These are phyloP conservation scores for Macaria liturata DNA, from an alignment of 2,888 invertebrate species.

Conservation along the genomic window DNA sequence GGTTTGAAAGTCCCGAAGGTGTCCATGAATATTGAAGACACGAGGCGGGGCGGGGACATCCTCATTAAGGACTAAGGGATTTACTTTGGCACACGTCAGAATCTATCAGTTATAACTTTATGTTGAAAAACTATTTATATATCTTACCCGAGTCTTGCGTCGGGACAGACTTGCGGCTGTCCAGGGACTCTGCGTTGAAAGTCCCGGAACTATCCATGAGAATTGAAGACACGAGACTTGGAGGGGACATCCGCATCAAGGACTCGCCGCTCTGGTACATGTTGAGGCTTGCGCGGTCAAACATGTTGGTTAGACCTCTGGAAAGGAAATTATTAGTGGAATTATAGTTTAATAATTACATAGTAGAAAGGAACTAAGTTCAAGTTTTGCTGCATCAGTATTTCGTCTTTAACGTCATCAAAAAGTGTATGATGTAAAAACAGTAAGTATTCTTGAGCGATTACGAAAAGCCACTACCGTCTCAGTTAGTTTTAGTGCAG, in stretches of 20 bases:
- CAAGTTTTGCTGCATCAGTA: too few species aligned
- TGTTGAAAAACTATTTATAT: too few species aligned
- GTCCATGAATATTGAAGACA: conserved; percentile 81
- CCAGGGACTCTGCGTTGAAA: conserved; percentile 69
- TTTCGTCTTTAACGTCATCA: too few species aligned
- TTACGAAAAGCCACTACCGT: too few species aligned
- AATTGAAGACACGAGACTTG: conserved; percentile 83
- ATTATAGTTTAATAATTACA: too few species aligned
- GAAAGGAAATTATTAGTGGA: not conserved
- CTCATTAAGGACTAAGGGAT: conserved; percentile 64
- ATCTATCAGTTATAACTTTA: conserved; percentile 35
- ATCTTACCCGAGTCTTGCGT: conserved; percentile 52
- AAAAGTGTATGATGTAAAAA: too few species aligned
- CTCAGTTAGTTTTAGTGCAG: too few species aligned
- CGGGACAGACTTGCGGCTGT: conserved; percentile 60
- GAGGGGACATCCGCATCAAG: conserved; percentile 80
- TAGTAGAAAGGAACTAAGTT: too few species aligned
- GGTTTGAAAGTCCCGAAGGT: conserved; percentile 71
- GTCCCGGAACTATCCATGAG: conserved; percentile 77
- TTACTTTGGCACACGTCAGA: conserved; percentile 41
- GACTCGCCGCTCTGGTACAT: conserved; percentile 78
- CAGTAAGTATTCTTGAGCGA: too few species aligned
- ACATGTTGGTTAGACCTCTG: conserved; percentile 66
- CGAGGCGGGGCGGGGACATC: conserved; percentile 84
- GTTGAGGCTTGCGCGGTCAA: conserved; percentile 70